Evolutionary conservation across 2,888 invertebrate genomes (phyloP).

Genomic region (Nephrotoma guestfalica): DNA sequence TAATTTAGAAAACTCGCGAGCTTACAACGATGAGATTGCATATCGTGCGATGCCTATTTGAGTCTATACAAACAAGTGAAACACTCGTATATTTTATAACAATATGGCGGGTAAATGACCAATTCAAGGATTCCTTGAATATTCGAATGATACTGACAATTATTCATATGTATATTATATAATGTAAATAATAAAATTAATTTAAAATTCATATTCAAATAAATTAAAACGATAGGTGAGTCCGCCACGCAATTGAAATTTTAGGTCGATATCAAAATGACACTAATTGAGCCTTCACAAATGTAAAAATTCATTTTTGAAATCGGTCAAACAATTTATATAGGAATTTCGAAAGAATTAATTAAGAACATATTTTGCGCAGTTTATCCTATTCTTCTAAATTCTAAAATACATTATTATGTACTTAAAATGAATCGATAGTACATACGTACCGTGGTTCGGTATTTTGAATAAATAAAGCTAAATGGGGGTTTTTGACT

Average conservation of each 20-base stretch:
- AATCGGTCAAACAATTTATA: no score
- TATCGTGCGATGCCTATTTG: neutral
- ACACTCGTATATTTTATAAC: neutral
- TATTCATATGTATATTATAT: neutral
- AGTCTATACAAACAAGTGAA: neutral
- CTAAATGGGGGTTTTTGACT: no score
- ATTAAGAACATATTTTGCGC: no score
- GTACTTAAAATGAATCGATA: no score
- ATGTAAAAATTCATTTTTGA: no score
- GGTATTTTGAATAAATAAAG: no score
- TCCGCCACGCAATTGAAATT: no score
- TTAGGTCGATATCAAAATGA: no score
- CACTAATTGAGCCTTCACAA: no score
- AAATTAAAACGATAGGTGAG: neutral
- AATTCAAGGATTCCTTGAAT: neutral
- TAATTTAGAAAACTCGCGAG: neutral
- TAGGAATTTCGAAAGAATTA: no score
- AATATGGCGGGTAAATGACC: neutral
- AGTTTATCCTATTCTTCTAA: no score
- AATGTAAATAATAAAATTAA: neutral
- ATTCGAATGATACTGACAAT: neutral
- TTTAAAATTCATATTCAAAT: neutral
- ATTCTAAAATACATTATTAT: no score
- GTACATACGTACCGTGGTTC: rapidly evolving
- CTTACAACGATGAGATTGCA: neutral